phyloP scores from a whole-genome alignment of 2,888 invertebrate genomes.

The Iselma pallidipennis region DNA sequence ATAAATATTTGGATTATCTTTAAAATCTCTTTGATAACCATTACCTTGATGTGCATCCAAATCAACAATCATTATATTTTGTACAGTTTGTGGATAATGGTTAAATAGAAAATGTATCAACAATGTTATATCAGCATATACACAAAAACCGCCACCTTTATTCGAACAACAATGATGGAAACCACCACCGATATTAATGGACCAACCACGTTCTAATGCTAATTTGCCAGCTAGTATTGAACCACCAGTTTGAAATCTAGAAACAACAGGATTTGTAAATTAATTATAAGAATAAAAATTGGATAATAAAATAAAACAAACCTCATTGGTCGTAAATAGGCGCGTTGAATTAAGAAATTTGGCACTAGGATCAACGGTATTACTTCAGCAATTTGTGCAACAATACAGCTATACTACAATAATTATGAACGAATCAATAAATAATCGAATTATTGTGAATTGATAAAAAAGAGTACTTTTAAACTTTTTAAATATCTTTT shows the following conservation, averaged over 20 bases:
- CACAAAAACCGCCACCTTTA: constrained; percentile 85
- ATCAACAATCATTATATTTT: constrained; percentile 83
- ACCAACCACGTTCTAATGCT: constrained; percentile 82
- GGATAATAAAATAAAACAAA: constrained; percentile 40
- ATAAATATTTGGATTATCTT: constrained; percentile 71
- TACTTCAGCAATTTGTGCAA: constrained; percentile 80
- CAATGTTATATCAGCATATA: constrained; percentile 87
- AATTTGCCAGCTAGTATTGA: constrained; percentile 81
- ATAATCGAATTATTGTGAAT: not conserved
- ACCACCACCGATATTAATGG: constrained; percentile 89
- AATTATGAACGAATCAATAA: not conserved
- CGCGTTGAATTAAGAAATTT: constrained; percentile 73
- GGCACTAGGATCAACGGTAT: constrained; percentile 75
- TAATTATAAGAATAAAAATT: not conserved
- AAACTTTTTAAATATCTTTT: constrained; percentile 74
- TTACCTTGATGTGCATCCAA: constrained; percentile 95
- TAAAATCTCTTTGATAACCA: constrained; percentile 83
- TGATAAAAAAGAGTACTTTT: constrained; percentile 58
- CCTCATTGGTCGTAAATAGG: constrained; percentile 80
- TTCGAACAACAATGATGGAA: constrained; percentile 85
- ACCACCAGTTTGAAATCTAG: constrained; percentile 77
- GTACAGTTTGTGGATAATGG: constrained; percentile 57
- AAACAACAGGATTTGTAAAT: constrained; percentile 22
- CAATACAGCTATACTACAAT: constrained; percentile 78
- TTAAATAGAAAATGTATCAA: constrained; percentile 70